Conservation (phyloP, 2,797 vertebrate species). For the Ibycter americanus region DNA sequence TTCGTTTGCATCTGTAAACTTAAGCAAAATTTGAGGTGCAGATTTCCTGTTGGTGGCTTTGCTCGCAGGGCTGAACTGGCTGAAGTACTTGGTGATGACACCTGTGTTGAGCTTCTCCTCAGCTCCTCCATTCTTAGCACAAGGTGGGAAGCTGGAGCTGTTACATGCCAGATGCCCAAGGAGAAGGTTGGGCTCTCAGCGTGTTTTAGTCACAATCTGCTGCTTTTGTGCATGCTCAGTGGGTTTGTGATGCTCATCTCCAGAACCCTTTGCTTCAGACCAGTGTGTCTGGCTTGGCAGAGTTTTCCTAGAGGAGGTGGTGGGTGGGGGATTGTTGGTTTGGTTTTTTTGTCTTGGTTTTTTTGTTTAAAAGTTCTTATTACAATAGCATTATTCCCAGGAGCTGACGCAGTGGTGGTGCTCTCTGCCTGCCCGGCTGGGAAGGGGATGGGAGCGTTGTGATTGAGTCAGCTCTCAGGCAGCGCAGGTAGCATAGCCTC, state of each 20-base stretch:
- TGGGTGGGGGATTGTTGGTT: not conserved
- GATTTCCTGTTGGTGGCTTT: not conserved
- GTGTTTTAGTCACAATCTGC: not conserved
- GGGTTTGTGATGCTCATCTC: not conserved
- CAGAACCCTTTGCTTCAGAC: not conserved
- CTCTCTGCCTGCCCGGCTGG: not conserved
- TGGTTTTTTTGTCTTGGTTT: not conserved
- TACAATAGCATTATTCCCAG: not conserved
- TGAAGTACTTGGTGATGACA: not conserved
- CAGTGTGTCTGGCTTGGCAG: not conserved
- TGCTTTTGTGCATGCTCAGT: not conserved
- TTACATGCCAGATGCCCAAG: not conserved
- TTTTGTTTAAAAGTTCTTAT: not conserved
- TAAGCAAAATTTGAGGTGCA: not conserved
- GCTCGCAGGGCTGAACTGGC: not conserved
- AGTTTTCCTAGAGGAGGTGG: not conserved
- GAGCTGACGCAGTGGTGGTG: not conserved
- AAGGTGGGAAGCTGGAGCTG: not conserved
- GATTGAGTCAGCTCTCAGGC: not conserved
- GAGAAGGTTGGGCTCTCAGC: not conserved
- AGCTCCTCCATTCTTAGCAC: not conserved
- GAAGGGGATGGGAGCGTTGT: not conserved
- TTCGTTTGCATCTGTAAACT: not conserved
- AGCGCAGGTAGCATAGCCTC: not conserved
- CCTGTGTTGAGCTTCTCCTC: not conserved